These are phyloP conservation scores for Corvus cornix DNA, from an alignment of 2,113 vertebrate species.

Conservation along the genomic window DNA sequence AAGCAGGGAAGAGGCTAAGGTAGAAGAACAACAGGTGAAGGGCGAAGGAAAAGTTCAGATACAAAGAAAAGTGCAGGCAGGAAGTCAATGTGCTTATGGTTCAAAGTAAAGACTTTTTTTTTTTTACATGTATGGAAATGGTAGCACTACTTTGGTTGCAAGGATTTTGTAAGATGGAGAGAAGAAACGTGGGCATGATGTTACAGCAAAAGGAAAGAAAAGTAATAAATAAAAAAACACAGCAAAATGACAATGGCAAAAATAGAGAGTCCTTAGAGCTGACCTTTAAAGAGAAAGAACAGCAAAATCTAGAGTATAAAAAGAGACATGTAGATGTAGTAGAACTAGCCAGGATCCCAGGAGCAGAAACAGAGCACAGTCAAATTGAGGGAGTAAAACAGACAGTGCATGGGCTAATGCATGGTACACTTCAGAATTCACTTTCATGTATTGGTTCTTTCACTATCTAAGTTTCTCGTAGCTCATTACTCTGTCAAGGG, in stretches of 20 bases:
- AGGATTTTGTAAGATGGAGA: not conserved
- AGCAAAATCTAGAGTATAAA: not conserved
- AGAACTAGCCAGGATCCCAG: not conserved
- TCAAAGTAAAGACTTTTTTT: not conserved
- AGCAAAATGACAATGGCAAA: not conserved
- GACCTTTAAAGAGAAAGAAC: not conserved
- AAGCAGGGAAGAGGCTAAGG: not conserved
- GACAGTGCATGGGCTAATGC: not conserved
- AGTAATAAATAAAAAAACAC: not conserved
- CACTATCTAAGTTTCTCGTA: not conserved
- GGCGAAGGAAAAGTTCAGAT: not conserved
- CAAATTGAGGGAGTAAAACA: not conserved
- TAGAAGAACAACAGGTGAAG: not conserved
- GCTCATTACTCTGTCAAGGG: not conserved
- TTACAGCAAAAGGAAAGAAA: not conserved
- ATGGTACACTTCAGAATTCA: not conserved
- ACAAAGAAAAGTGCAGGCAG: not conserved
- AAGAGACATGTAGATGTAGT: not conserved
- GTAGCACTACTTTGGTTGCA: not conserved
- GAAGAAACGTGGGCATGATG: not conserved
- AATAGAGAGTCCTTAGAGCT: not conserved
- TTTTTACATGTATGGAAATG: not conserved
- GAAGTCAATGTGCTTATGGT: not conserved
- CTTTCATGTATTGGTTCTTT: not conserved
- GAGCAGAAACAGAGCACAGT: not conserved